phyloP scores from a whole-genome alignment of 2,113 vertebrate genomes.

The Fulmarus glacialis region DNA sequence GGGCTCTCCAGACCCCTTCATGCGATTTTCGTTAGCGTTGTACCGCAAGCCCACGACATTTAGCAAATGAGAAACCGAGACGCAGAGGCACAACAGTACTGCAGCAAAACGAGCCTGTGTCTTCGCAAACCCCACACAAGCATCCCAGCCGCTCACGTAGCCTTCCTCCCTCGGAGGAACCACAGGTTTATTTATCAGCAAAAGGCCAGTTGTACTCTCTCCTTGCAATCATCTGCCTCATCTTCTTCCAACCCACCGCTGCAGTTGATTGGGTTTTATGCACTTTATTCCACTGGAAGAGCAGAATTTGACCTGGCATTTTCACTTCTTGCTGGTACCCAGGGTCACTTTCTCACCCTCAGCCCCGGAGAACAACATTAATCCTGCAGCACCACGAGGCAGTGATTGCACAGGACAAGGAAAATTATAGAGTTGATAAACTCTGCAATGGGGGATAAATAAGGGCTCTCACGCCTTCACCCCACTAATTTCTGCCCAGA shows the following conservation, averaged over 20 bases:
- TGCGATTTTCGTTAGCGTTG: constrained; percentile 21
- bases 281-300: not conserved
- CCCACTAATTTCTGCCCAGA: not conserved
- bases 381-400: accelerated
- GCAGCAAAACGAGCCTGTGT: not conserved
- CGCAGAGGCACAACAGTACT: not conserved
- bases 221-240: not conserved
- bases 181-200: not conserved
- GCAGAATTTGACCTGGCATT: not conserved
- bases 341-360: not conserved
- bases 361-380: not conserved
- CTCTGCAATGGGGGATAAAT: not conserved
- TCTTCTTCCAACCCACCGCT: not conserved
- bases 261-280: not conserved
- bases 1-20: constrained; percentile 15
- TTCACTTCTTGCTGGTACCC: not conserved
- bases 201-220: not conserved
- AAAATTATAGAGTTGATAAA: not conserved
- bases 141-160: accelerated
- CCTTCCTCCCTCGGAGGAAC: not conserved
- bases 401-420: not conserved
- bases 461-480: not conserved
- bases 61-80: not conserved
- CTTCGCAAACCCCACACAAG: not conserved
- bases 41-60: not conserved